Percentiles rank a stretch among this genome's conserved stretches.
phyloP scores from a whole-genome alignment of 2,888 invertebrate genomes.

The Sipha maydis region DNA sequence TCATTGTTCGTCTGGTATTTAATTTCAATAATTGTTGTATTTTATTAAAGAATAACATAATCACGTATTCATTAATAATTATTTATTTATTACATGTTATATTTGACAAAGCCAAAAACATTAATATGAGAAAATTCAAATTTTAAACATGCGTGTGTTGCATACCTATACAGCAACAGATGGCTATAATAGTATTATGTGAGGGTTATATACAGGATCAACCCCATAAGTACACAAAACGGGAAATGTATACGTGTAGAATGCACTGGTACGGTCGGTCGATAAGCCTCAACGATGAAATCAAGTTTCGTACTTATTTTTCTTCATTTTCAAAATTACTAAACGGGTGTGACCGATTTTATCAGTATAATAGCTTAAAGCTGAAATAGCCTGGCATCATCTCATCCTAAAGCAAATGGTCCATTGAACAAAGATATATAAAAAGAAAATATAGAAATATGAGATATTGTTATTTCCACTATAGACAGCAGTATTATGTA shows the following conservation, averaged over 20 bases:
- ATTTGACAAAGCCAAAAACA: neutral
- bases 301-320: neutral
- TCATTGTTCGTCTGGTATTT: no score
- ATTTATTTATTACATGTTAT: neutral
- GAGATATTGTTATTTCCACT: no score
- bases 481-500: no score
- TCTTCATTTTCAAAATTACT: slow-evolving; percentile 23
- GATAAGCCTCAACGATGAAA: slow-evolving; percentile 23
- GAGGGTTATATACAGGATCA: neutral
- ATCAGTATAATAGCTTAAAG: neutral
- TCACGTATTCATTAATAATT: neutral
- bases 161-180: slow-evolving; percentile 36
- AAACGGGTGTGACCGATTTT: neutral
- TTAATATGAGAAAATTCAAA: neutral
- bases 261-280: neutral
- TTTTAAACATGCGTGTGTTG: neutral
- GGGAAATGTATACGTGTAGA: slow-evolving; percentile 5
- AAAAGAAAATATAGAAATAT: neutral
- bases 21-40: no score
- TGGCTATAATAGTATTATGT: slow-evolving; percentile 35
- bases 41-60: neutral
- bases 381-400: neutral
- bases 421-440: neutral
- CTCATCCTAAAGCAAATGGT: neutral
- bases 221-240: slow-evolving; percentile 31